Evolutionary conservation across 1,140 invertebrate genomes (phyloP).

Genomic region (Scaptodrosophila lebanonensis): DNA sequence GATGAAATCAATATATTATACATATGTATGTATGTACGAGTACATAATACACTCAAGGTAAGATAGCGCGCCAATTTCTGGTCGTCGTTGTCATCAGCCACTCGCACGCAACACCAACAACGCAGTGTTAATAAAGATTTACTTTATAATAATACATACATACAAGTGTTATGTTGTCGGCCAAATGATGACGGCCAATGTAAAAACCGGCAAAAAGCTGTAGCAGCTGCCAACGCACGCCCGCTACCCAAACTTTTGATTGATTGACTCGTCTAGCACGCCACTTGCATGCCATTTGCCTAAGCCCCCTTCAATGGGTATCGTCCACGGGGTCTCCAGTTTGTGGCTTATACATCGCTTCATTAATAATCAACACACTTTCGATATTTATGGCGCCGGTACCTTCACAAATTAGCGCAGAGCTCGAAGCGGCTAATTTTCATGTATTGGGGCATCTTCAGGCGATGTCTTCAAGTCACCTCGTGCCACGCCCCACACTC

Average conservation of each 20-base stretch:
- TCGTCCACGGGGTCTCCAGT: background rate
- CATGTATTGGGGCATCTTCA: slow-evolving; percentile 34
- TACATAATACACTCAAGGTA: slow-evolving; percentile 63
- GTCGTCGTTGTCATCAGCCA: slow-evolving; percentile 39
- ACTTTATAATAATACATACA: too few species aligned
- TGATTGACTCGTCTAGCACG: slow-evolving; percentile 11
- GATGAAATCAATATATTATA: slow-evolving; percentile 51
- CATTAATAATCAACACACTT: slow-evolving; percentile 25
- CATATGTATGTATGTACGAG: too few species aligned
- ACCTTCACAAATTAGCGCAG: slow-evolving; percentile 58
- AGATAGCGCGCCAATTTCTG: slow-evolving; percentile 58
- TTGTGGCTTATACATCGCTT: background rate
- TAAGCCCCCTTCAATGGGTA: slow-evolving; percentile 2
- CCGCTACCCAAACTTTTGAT: slow-evolving; percentile 24
- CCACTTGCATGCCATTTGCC: too few species aligned
- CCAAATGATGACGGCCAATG: slow-evolving; percentile 49
- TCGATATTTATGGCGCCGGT: slow-evolving; percentile 49
- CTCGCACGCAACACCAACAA: slow-evolving; percentile 26
- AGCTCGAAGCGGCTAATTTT: slow-evolving; percentile 28
- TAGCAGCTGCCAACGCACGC: background rate
- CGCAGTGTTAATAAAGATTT: slow-evolving; percentile 22
- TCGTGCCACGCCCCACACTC: background rate
- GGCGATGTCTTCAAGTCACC: too few species aligned
- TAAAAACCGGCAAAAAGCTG: background rate
- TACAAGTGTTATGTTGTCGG: slow-evolving; percentile 49